phyloP scores from a whole-genome alignment of 1,140 invertebrate genomes.

The Coenobita brevimanus region DNA sequence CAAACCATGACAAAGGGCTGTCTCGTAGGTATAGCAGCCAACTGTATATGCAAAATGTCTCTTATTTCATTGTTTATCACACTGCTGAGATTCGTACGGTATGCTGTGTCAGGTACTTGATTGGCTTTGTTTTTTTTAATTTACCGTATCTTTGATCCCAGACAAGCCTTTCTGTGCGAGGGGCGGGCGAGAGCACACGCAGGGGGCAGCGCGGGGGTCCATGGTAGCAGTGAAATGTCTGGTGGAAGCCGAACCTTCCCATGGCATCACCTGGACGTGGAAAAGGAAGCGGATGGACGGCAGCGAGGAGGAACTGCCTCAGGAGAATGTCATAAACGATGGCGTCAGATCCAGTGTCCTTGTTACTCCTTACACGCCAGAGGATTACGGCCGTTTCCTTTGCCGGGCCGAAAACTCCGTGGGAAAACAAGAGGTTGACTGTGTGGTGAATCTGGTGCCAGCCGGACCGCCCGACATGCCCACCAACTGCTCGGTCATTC shows the following conservation, averaged over 20 bases:
- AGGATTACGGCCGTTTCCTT: slow-evolving; percentile 78
- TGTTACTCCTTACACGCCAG: slow-evolving; percentile 84
- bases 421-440: slow-evolving; percentile 80
- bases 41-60: too few species aligned
- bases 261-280: slow-evolving; percentile 57
- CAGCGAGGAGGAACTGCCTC: slow-evolving; percentile 45
- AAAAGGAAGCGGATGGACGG: slow-evolving; percentile 36
- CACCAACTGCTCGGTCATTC: slow-evolving; percentile 81
- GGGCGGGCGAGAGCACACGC: slow-evolving; percentile 43
- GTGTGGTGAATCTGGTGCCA: slow-evolving; percentile 81
- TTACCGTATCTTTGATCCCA: neutral
- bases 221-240: slow-evolving; percentile 45
- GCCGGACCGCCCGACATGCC: slow-evolving; percentile 85
- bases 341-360: slow-evolving; percentile 79
- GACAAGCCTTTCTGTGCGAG: slow-evolving; percentile 59
- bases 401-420: slow-evolving; percentile 77
- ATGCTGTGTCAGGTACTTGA: too few species aligned
- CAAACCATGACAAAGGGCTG: too few species aligned
- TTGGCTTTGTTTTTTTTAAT: too few species aligned
- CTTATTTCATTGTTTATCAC: too few species aligned
- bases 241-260: slow-evolving; percentile 63
- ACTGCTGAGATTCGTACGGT: too few species aligned
- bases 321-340: slow-evolving; percentile 49
- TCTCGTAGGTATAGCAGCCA: too few species aligned
- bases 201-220: slow-evolving; percentile 57